A percentile compares a stretch with the other conserved stretches of the same genome.
These are phyloP conservation scores for Cygnus olor DNA, from an alignment of 2,797 vertebrate species.

Conservation along the genomic window DNA sequence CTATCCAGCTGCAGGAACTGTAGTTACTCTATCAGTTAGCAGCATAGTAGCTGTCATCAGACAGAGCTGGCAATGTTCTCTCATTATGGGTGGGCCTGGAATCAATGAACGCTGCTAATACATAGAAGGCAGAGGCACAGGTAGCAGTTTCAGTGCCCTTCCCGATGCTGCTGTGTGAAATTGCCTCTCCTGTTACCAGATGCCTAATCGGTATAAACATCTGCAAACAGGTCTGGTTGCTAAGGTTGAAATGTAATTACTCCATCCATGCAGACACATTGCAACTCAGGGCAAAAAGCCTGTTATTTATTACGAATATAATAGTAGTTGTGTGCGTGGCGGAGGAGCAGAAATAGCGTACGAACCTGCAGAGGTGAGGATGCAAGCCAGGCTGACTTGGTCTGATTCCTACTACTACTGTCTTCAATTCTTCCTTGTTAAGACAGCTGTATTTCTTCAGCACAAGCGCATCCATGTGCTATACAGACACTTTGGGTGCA, in stretches of 20 bases:
- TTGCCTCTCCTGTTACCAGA: not conserved
- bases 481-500: accelerated
- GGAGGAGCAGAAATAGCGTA: not conserved
- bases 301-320: not conserved
- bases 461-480: not conserved
- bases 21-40: not conserved
- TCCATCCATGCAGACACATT: not conserved
- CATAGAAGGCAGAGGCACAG: not conserved
- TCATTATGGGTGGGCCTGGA: not conserved
- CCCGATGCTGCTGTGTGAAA: not conserved
- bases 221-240: not conserved
- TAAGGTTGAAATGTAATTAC: not conserved
- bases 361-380: not conserved
- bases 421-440: not conserved
- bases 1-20: not conserved
- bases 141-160: conserved; percentile 2
- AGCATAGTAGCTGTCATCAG: not conserved
- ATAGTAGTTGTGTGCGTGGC: not conserved
- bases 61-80: not conserved
- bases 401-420: not conserved
- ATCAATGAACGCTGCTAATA: not conserved
- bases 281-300: not conserved
- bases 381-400: not conserved
- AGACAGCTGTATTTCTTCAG: not conserved
- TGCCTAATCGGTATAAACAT: accelerated